Evolutionary conservation across 2,797 vertebrate species (phyloP), one percentile per base, ranked within the genome.

Genomic region (Lindbergichthys nudifrons): DNA sequence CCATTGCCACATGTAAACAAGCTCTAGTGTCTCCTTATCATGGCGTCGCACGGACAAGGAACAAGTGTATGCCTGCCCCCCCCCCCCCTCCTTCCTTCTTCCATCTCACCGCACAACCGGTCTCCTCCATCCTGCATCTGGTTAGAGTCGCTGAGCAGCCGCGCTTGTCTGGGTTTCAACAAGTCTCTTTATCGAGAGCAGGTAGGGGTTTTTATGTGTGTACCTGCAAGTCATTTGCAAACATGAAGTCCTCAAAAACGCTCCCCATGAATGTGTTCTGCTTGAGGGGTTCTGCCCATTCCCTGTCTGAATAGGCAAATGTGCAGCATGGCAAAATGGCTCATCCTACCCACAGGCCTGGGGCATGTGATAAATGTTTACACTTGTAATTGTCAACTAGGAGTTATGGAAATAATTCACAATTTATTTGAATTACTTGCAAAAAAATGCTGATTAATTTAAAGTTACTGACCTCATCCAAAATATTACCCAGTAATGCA

Each of bases 1-100:
- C 94, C 89, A 95, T 94, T 94, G 94, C 93, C 23, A 86, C 93
- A 94, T 95, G 93, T 96, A 96, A 96, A 96, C 95, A 95, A 95
- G 95, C 94, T 94, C 91, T 88, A 92, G 89, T 93, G 93, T 94
- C 90, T 95, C 91, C 95, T 96, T 95, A 95, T 96, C 94, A 88
- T 93, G 81, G 91, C 85, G 90, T 89, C 83, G 86, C 94, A 95
- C 80, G 82, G 90, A 90, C 87, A 84, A 90, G 92, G 87, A 94
- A 92, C 88, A 87, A 91, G 90, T 80, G 73, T 86, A 81, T 76
- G 77, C 88, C 83, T 81, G 80, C 78, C 77, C 77, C 53, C 68
- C 71, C 66, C 45, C 46, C 43, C 45, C 50, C 68, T 59, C 75
- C 46, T 57, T 30, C 79, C 68, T 56, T 45, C 77, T 81, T 83